Percentiles rank a stretch among this genome's conserved stretches.
These are phyloP conservation scores for Notechis scutatus DNA, from an alignment of 2,113 vertebrate species.

Conservation along the genomic window DNA sequence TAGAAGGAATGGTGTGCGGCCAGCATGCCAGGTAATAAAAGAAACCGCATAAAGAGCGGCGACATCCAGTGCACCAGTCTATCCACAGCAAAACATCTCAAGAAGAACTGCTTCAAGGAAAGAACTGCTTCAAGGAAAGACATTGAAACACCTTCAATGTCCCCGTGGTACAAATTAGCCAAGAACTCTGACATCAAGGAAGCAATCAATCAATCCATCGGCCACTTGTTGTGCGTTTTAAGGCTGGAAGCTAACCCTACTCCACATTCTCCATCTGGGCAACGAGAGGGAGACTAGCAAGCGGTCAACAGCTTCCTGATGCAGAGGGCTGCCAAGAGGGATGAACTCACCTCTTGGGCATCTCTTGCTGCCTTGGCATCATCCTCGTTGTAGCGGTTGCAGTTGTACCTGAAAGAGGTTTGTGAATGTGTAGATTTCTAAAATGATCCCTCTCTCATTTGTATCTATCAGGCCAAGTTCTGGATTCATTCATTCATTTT, in stretches of 20 bases:
- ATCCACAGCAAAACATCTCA: background rate
- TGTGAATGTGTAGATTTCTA: background rate
- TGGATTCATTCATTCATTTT: too few relatives aligned
- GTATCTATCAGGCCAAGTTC: background rate
- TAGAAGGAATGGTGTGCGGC: background rate
- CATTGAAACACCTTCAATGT: too few relatives aligned
- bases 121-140: background rate
- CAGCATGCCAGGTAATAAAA: background rate
- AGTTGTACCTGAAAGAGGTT: constrained; percentile 89
- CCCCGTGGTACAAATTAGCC: background rate
- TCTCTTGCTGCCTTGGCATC: constrained; percentile 98
- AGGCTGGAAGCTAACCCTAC: background rate
- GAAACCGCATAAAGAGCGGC: background rate
- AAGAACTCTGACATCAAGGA: background rate
- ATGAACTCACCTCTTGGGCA: constrained; percentile 90
- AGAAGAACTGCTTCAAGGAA: background rate
- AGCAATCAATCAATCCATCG: background rate
- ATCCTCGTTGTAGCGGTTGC: constrained; percentile 99
- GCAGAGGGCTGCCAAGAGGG: constrained; percentile 15
- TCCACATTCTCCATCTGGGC: background rate
- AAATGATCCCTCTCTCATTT: background rate
- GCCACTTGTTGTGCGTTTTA: constrained; percentile 9
- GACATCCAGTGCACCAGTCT: background rate
- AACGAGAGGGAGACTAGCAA: background rate
- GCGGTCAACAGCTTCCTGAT: background rate